Base-by-base conservation (phyloP, 92 coral and sea anemone species). In the Paramuricea clavata region DNA sequence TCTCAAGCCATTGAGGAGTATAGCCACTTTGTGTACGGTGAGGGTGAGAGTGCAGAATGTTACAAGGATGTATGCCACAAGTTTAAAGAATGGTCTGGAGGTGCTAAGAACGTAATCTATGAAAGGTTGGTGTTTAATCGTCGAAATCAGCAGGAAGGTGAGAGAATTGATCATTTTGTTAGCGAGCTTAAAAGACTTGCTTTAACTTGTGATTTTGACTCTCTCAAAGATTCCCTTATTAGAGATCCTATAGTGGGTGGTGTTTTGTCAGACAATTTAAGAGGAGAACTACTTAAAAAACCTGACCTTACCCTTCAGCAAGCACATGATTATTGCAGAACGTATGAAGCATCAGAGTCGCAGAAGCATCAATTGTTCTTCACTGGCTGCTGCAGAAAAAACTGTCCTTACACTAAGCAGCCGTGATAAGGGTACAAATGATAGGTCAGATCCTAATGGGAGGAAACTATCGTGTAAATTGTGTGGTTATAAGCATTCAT, bases 181-280 rank as follows among this genome's bases (percentile, higher is more conserved):
- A 92, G 89, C 44, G 95, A 89, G 25, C 76, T 92, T 50, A 89
- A 90, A 75, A 42, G 83, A 79, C 82, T 93, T 19, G 64, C 93
- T 27, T 69, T 90, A 30, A 89, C 72, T 12, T 89, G 91, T 87
- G 95, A 90, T 25, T 87, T 90, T 85, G 92, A 91, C 27, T 35
- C 73, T 5, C 85, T 90, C 23, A 74, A 35, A 89, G 94, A 92
- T 71, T 92, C 92, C 28, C 52, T 92, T 12, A 90, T 89, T 34
- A 69, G 93, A 39, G 93, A 92, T 87, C 60, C 91, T 10, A 87
- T 92, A 49, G 93, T 89, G 4, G 93, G 93, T 11, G 95, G 95
- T 36, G 92, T 92, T 10, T 28, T 81, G 69, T 81, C 86, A 9
- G 88, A 75, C 49, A 62, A 85, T 21, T 69, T 89, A 56, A 47